Conservation (phyloP, 1,140 invertebrate genomes). For the Brachionus calyciflorus region DNA sequence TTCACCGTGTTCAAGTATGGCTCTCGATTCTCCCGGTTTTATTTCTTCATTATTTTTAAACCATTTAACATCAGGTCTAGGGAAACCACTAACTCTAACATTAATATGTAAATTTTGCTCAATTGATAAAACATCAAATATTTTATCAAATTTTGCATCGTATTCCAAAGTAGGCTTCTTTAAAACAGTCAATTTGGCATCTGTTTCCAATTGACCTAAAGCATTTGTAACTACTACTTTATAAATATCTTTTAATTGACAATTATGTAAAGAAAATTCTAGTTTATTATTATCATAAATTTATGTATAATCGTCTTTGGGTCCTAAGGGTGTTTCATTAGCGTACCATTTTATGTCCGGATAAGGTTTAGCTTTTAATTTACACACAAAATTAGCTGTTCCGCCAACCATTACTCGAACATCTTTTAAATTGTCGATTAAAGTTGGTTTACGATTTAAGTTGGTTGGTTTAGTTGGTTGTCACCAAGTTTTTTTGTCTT, state of each 20-base stretch:
- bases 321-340: neutral
- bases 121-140: slow-evolving; percentile 7
- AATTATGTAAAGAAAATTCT: slow-evolving; percentile 53
- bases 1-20: slow-evolving; percentile 53
- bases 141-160: slow-evolving; percentile 25
- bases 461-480: too few species aligned
- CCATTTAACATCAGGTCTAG: slow-evolving; percentile 59
- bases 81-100: slow-evolving; percentile 52
- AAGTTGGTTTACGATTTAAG: slow-evolving; percentile 46
- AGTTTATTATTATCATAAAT: slow-evolving; percentile 38
- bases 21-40: neutral
- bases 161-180: slow-evolving; percentile 10
- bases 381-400: slow-evolving; percentile 39
- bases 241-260: slow-evolving; percentile 55
- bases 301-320: slow-evolving; percentile 22
- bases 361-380: slow-evolving; percentile 48
- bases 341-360: slow-evolving; percentile 49
- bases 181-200: slow-evolving; percentile 53
- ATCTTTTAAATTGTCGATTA: slow-evolving; percentile 48
- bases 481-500: slow-evolving; percentile 72
- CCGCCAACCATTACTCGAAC: slow-evolving; percentile 47
- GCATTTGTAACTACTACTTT: slow-evolving; percentile 56
- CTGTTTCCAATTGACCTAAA: slow-evolving; percentile 56
- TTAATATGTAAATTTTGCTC: slow-evolving; percentile 35
- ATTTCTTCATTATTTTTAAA: slow-evolving; percentile 53